These are phyloP conservation scores for Platygyra sinensis DNA, from an alignment of 64 coral and sea anemone genomes.

Conservation along the genomic window DNA sequence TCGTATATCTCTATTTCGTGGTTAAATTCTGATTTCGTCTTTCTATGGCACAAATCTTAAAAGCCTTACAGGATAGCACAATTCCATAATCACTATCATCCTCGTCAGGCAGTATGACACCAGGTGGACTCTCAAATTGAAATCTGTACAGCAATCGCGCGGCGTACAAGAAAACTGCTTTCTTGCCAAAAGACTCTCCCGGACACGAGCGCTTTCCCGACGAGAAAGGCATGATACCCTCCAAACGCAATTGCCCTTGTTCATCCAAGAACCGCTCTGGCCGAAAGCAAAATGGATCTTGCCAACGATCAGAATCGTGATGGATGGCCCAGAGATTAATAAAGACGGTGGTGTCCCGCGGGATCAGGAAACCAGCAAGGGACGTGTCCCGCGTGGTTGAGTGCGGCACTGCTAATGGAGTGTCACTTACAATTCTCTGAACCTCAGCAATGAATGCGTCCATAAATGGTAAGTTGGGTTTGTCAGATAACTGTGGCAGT, in stretches of 20 bases:
- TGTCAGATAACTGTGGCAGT: conserved; percentile 39
- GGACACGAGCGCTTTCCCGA: conserved; percentile 47
- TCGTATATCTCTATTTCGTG: too few relatives aligned
- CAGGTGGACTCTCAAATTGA: conserved; percentile 38
- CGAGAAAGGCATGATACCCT: conserved; percentile 41
- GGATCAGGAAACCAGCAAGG: conserved; percentile 45
- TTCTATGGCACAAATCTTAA: neutral
- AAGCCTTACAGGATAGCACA: neutral
- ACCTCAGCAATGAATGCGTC: conserved; percentile 71
- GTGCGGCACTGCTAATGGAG: conserved; percentile 44
- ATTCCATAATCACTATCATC: neutral
- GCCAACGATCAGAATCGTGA: conserved; percentile 52
- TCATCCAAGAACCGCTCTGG: conserved; percentile 66
- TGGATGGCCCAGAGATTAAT: conserved; percentile 64
- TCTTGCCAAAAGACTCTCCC: conserved; percentile 45
- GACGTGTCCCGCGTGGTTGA: conserved; percentile 38
- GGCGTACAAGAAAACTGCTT: conserved; percentile 52
- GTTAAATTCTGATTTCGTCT: neutral
- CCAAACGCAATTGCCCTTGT: conserved; percentile 12
- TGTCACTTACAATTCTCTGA: conserved; percentile 32
- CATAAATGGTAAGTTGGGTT: conserved; percentile 61
- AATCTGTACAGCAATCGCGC: conserved; percentile 53
- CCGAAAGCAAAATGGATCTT: conserved; percentile 48
- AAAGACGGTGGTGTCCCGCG: conserved; percentile 48
- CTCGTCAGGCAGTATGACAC: neutral